Evolutionary conservation across 2,113 vertebrate genomes (phyloP).

Genomic region (Urocolius indicus): DNA sequence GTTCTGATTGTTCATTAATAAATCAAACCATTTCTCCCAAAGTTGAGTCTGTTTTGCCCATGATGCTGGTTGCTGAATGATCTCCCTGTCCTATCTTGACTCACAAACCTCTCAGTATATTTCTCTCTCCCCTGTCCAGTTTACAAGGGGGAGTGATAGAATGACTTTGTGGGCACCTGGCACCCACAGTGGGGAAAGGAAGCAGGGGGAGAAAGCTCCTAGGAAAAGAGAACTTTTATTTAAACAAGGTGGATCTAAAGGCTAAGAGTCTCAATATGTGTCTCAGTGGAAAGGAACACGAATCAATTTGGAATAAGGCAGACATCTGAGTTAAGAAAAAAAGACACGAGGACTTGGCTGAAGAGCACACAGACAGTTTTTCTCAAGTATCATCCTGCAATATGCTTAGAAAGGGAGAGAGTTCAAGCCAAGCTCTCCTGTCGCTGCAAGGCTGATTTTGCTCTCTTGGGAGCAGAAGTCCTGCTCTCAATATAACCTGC

Average conservation of each 20-base stretch:
- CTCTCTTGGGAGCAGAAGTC: not conserved
- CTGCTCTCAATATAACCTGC: constrained; percentile 3
- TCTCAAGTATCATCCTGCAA: not conserved
- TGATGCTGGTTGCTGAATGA: too few species aligned
- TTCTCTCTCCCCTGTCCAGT: too few species aligned
- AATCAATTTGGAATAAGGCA: not conserved
- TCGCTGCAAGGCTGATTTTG: not conserved
- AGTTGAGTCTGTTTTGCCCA: too few species aligned
- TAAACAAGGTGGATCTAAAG: not conserved
- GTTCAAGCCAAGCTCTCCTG: not conserved
- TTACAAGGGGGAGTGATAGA: too few species aligned
- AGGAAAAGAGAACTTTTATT: not conserved
- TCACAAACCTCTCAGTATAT: too few species aligned
- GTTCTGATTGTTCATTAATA: too few species aligned
- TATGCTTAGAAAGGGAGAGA: not conserved
- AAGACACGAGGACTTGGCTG: not conserved
- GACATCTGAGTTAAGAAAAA: not conserved
- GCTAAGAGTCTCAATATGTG: not conserved
- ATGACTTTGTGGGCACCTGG: too few species aligned
- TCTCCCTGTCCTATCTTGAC: too few species aligned
- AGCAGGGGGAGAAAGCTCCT: not conserved
- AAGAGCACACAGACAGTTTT: not conserved
- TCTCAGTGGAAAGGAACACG: not conserved
- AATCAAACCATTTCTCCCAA: too few species aligned
- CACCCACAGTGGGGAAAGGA: not conserved